Conservation (phyloP, 2,888 invertebrate genomes). For the Heteromurus nitidus region DNA sequence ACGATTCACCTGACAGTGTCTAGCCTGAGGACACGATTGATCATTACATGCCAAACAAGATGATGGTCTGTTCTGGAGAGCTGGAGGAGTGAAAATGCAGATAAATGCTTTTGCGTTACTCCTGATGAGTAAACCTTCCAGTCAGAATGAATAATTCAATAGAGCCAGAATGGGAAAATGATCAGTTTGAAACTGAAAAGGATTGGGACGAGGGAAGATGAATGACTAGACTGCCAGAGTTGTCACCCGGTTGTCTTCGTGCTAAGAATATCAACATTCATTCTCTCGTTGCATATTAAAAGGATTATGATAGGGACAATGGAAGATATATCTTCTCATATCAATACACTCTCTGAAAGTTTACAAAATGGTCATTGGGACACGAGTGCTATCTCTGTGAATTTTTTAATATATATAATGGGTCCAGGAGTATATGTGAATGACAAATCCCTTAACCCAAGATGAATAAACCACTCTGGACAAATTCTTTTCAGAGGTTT, state of each 20-base stretch:
- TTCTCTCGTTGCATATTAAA: constrained; percentile 25
- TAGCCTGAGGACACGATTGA: constrained; percentile 49
- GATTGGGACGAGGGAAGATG: constrained; percentile 40
- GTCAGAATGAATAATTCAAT: constrained; percentile 52
- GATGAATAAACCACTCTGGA: too few relatives aligned
- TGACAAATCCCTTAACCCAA: too few relatives aligned
- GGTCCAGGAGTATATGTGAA: too few relatives aligned
- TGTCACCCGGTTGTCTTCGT: constrained; percentile 57
- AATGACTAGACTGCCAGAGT: constrained; percentile 48
- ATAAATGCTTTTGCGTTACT: background rate
- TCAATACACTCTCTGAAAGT: too few relatives aligned
- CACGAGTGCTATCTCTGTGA: too few relatives aligned
- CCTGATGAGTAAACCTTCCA: background rate
- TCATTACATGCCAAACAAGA: constrained; percentile 46
- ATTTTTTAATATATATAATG: too few relatives aligned
- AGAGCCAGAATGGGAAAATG: constrained; percentile 27
- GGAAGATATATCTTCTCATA: too few relatives aligned
- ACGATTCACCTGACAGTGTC: background rate
- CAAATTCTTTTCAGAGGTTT: background rate
- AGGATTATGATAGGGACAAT: constrained; percentile 28
- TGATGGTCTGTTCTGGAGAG: constrained; percentile 20
- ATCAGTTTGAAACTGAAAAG: constrained; percentile 42
- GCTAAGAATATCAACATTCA: constrained; percentile 46
- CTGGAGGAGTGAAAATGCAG: constrained; percentile 29
- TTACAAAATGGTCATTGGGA: background rate